Percentiles rank a stretch among this genome's conserved stretches.
Conservation (phyloP, 2,797 vertebrate species). For the Aphelocoma californica region DNA sequence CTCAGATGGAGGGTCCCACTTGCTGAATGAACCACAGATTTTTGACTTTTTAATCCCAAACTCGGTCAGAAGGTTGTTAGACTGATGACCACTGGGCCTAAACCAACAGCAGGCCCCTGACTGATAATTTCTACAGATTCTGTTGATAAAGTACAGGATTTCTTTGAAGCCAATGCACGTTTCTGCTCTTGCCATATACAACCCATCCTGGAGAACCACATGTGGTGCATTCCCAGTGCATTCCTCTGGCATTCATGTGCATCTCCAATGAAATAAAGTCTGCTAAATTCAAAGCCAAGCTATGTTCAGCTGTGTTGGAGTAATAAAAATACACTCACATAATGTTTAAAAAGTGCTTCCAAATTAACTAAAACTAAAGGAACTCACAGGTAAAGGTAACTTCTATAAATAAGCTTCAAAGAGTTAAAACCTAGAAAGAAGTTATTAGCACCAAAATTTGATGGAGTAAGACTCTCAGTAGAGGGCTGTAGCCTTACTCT, state of each 20-base stretch:
- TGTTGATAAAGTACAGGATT: slow-evolving; percentile 10
- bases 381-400: not conserved
- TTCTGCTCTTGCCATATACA: not conserved
- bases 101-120: not conserved
- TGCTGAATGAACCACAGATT: slow-evolving; percentile 25
- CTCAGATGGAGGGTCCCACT: not conserved
- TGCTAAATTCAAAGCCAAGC: not conserved
- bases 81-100: not conserved
- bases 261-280: not conserved
- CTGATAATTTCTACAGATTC: slow-evolving; percentile 24
- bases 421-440: not conserved
- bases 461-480: not conserved
- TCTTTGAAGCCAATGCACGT: not conserved
- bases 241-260: not conserved
- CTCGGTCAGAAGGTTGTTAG: slow-evolving; percentile 13
- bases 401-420: not conserved
- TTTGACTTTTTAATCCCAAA: slow-evolving; percentile 45
- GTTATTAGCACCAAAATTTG: not conserved
- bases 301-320: not conserved
- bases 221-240: not conserved
- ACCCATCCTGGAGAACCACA: not conserved
- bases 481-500: not conserved
- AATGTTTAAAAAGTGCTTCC: not conserved
- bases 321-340: fast-evolving
- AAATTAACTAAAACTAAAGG: not conserved